A percentile compares a stretch with the other conserved stretches of the same genome.
Evolutionary conservation across 2,113 vertebrate species (phyloP).

Genomic region (Rattus norvegicus): GRCr8 NC_086022.1:66789001-66789500

Average conservation of each 20-base stretch:
- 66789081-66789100: background rate
- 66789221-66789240: background rate
- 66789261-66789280: background rate
- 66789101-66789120: background rate
- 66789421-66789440: background rate
- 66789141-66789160: background rate
- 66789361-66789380: slow-evolving; percentile 41
- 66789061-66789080: background rate
- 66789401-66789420: background rate
- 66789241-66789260: background rate
- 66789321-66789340: background rate
- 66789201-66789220: background rate
- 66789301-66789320: background rate
- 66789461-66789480: background rate
- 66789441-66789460: background rate
- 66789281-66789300: background rate
- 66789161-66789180: background rate
- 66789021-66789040: background rate
- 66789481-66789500: background rate
- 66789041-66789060: background rate
- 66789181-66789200: background rate
- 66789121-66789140: background rate
- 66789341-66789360: background rate
- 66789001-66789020: background rate
- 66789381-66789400: slow-evolving; percentile 6